These are phyloP conservation scores for Apostichopus californicus DNA, from an alignment of 35 echinoderm and acorn worm species.

Conservation along the genomic window DNA sequence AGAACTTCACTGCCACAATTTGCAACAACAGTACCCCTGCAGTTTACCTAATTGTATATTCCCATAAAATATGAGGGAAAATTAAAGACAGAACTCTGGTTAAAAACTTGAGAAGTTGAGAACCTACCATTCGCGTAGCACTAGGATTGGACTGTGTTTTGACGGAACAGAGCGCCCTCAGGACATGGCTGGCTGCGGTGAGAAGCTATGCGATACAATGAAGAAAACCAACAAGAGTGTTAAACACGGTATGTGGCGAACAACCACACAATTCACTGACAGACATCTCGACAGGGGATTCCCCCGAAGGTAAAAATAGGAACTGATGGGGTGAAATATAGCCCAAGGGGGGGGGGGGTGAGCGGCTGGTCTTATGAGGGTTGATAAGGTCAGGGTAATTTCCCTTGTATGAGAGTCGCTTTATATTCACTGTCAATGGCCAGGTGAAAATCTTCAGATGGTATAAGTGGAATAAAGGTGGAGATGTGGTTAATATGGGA, in stretches of 20 bases:
- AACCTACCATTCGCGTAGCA: constrained; percentile 82
- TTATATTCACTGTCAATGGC: not conserved
- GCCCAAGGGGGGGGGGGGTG: not conserved
- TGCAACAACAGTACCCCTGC: too few species aligned
- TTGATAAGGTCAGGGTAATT: constrained; percentile 14
- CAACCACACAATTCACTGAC: not conserved
- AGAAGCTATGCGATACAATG: constrained; percentile 61
- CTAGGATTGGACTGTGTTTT: constrained; percentile 72
- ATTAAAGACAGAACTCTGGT: too few species aligned
- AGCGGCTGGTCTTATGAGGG: not conserved
- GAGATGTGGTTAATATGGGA: not conserved
- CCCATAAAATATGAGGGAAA: too few species aligned
- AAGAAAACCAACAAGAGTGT: constrained; percentile 10
- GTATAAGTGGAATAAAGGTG: not conserved
- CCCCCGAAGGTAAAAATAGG: constrained; percentile 47
- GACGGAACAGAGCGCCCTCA: constrained; percentile 78
- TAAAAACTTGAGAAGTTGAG: too few species aligned
- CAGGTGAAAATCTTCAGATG: not conserved
- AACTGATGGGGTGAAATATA: not conserved
- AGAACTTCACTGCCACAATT: too few species aligned
- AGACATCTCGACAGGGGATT: constrained; percentile 28
- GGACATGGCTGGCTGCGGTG: constrained; percentile 74
- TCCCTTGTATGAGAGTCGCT: not conserved
- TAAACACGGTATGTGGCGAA: not conserved
- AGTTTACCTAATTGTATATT: too few species aligned